phyloP scores from a whole-genome alignment of 2,113 vertebrate species.

The Otolemur garnettii region DNA sequence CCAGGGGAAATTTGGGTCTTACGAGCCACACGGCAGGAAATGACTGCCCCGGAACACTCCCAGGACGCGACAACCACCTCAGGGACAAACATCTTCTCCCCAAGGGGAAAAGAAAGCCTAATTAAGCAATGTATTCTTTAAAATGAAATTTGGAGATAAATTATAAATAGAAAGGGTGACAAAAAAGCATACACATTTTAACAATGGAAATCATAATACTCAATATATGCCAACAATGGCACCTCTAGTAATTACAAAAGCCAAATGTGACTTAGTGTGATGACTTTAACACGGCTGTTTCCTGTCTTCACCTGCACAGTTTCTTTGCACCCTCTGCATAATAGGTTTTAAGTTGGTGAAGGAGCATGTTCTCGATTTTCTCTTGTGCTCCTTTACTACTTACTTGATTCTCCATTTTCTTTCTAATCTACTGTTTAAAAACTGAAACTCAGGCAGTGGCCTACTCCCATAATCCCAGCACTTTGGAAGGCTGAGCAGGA shows the following conservation, averaged over 20 bases:
- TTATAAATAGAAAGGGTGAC: not conserved
- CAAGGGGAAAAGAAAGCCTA: not conserved
- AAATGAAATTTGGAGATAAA: not conserved
- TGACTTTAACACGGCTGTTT: too few species aligned
- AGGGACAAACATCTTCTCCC: not conserved
- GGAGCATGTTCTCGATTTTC: not conserved
- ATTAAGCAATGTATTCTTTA: not conserved
- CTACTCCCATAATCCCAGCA: too few species aligned
- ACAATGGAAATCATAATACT: too few species aligned
- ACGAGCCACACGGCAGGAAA: not conserved
- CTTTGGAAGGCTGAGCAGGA: too few species aligned
- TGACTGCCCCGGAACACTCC: not conserved
- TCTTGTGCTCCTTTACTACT: not conserved
- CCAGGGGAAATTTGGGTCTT: not conserved
- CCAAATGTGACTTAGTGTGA: too few species aligned
- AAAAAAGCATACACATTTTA: too few species aligned
- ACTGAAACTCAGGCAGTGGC: not conserved
- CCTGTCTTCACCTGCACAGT: too few species aligned
- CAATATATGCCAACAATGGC: too few species aligned
- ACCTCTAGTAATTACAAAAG: too few species aligned
- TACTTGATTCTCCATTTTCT: slow-evolving; percentile 13
- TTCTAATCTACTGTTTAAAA: slow-evolving; percentile 21
- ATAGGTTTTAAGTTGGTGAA: not conserved
- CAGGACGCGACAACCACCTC: not conserved
- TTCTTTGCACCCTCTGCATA: too few species aligned